Percentiles rank a stretch among this genome's conserved stretches.
Conservation (phyloP, 2,888 invertebrate genomes). For the Lampropteryx suffumata region DNA sequence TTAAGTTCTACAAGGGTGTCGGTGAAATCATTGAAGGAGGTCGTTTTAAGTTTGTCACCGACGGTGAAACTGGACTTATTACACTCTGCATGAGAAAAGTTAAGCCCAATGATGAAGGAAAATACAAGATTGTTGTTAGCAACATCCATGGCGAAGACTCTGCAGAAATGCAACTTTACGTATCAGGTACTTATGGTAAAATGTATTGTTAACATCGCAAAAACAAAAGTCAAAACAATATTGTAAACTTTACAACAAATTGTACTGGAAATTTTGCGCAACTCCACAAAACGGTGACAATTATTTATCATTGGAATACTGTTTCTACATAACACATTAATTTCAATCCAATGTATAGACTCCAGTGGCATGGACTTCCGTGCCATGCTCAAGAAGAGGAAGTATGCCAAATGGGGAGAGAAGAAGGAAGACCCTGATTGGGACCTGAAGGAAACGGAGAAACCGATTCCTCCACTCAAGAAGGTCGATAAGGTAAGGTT, state of each 20-base stretch:
- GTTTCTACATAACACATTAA: not conserved
- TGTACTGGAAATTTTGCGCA: too few relatives aligned
- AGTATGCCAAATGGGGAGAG: slow-evolving; percentile 96
- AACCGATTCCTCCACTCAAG: slow-evolving; percentile 92
- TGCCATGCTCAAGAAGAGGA: slow-evolving; percentile 97
- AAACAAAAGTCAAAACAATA: too few relatives aligned
- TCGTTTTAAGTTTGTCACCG: slow-evolving; percentile 96
- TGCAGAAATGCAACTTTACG: slow-evolving; percentile 97
- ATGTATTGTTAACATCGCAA: too few relatives aligned
- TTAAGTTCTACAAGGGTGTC: slow-evolving; percentile 97
- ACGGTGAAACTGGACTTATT: slow-evolving; percentile 95
- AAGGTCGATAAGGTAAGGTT: slow-evolving; percentile 95
- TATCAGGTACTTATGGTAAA: slow-evolving; percentile 87
- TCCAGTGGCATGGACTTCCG: slow-evolving; percentile 99
- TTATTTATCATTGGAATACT: too few relatives aligned
- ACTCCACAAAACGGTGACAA: too few relatives aligned
- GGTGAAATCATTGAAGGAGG: slow-evolving; percentile 97
- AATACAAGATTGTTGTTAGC: slow-evolving; percentile 95
- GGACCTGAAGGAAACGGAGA: slow-evolving; percentile 96
- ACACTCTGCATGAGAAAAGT: slow-evolving; percentile 97
- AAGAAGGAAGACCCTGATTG: slow-evolving; percentile 96
- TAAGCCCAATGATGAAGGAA: slow-evolving; percentile 98
- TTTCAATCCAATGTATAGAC: slow-evolving; percentile 78
- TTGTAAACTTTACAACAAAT: too few relatives aligned
- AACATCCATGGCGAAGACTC: slow-evolving; percentile 98